Conservation (phyloP, 2,888 invertebrate species). For the Drosophila demipolita region DNA sequence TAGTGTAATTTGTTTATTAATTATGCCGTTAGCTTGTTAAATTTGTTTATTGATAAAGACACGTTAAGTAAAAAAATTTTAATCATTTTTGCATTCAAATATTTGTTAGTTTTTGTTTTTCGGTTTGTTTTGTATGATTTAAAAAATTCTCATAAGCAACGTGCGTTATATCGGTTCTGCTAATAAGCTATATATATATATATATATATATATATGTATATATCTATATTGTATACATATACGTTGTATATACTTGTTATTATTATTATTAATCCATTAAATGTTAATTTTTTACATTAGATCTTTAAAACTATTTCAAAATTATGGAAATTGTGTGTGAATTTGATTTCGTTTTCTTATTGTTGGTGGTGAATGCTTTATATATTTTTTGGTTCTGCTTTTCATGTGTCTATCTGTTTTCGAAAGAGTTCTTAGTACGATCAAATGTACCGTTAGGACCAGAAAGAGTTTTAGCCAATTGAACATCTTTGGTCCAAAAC, state of each 20-base stretch:
- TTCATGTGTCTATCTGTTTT: constrained; percentile 23
- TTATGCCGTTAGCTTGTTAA: constrained; percentile 57
- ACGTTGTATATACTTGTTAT: constrained; percentile 58
- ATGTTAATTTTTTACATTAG: constrained; percentile 67
- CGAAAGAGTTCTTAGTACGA: constrained; percentile 36
- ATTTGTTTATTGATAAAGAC: constrained; percentile 78
- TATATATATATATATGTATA: constrained; percentile 38
- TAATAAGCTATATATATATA: constrained; percentile 68
- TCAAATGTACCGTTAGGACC: constrained; percentile 23
- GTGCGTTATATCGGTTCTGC: constrained; percentile 77
- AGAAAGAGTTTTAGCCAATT: constrained; percentile 13
- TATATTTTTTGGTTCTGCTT: constrained; percentile 45
- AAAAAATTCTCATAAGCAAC: constrained; percentile 79
- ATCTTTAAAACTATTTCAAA: constrained; percentile 75
- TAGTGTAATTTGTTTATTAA: constrained; percentile 72
- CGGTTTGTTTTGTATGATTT: constrained; percentile 65
- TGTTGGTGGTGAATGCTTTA: constrained; percentile 14
- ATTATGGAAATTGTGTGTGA: constrained; percentile 47
- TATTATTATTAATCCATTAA: constrained; percentile 56
- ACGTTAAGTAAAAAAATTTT: constrained; percentile 74
- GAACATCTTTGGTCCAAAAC: constrained; percentile 16
- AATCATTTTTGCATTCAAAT: constrained; percentile 71
- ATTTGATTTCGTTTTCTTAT: constrained; percentile 15
- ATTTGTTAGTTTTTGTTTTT: constrained; percentile 44
- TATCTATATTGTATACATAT: constrained; percentile 44